Evolutionary conservation across 2,113 vertebrate genomes (phyloP), one percentile per base, ranked within the genome.

Genomic region (Heliornis fulica): DNA sequence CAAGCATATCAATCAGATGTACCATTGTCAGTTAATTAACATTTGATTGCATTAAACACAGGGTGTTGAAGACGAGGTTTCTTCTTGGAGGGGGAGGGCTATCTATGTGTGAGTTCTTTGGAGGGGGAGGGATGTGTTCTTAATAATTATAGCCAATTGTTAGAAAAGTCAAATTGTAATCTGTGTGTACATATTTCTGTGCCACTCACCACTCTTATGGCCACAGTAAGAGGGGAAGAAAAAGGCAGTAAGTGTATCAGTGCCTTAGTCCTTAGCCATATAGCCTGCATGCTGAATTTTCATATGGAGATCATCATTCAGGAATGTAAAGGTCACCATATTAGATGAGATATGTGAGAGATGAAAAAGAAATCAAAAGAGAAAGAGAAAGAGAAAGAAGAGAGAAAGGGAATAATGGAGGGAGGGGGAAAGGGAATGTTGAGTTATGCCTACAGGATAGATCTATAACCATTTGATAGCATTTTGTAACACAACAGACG

Each of bases 21-120:
- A 63, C 87, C 81, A 87, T 90, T 95, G 94, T 91, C 93, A 95
- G 90, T 83, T 95, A 96, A 95, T 97, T 97, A 95, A 92, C 90
- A 93, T 96, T 85, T 95, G 90, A 96, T 97, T 97, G 81, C 93
- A 89, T 88, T 95, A 96, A 95, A 93, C 76, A 91, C 48, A 77
- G 93, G 46, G 53, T 93, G 89, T 76, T 87, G 50, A 76, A 94
- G 65, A 91, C 65, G 61, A 89, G 79, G 54, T 91, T 96, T 87
- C 54, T 93, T 83, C 70, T 91, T 1, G 0, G 38, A 74, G 82
- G 71, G 50, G 93, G 91, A 90, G 78, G 68, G 54, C 28, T 61
- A 76, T 65, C 74, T 82, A 54, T 74, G 21, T 70, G 41, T 87
- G 89, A 80, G 78, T 93, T 85, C 87, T 94, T 83, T 54, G 34